These are phyloP conservation scores for Athalia rosae DNA, from an alignment of 2,888 invertebrate genomes.

Conservation along the genomic window DNA sequence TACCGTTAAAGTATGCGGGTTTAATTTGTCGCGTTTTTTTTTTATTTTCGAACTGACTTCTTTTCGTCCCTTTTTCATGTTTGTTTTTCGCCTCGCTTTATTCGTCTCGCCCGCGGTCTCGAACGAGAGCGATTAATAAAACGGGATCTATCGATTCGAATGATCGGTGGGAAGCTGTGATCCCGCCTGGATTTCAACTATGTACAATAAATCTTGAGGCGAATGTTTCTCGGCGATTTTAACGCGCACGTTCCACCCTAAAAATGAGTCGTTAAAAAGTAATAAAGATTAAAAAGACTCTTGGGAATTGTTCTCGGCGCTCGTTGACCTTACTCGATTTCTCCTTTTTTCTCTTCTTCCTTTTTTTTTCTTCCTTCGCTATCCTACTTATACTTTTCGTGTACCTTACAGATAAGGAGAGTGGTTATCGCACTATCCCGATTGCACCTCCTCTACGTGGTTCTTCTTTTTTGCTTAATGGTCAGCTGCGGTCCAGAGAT, in stretches of 20 bases:
- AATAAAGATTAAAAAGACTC: background rate
- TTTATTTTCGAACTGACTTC: no score
- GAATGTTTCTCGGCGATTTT: no score
- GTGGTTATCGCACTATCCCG: conserved; percentile 30
- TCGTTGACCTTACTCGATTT: background rate
- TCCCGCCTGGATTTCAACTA: no score
- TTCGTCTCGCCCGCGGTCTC: no score
- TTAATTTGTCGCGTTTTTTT: no score
- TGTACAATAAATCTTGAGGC: no score
- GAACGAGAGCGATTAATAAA: no score
- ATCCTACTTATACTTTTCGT: conserved; percentile 6
- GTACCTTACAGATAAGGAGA: conserved; percentile 30
- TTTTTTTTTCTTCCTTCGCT: conserved; percentile 31
- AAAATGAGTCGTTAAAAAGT: conserved; percentile 14
- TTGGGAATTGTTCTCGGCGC: background rate
- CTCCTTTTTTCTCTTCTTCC: conserved; percentile 35
- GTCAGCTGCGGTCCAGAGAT: conserved; percentile 31
- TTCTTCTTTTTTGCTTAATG: conserved; percentile 29
- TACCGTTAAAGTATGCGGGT: background rate
- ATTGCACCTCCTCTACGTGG: background rate
- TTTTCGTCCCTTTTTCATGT: no score
- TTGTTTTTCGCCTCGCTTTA: no score
- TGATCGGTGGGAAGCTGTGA: no score
- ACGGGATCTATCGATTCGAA: no score
- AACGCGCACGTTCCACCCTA: no score